phyloP scores from a whole-genome alignment of 2,888 invertebrate genomes.

The Trachelus tabidus region DNA sequence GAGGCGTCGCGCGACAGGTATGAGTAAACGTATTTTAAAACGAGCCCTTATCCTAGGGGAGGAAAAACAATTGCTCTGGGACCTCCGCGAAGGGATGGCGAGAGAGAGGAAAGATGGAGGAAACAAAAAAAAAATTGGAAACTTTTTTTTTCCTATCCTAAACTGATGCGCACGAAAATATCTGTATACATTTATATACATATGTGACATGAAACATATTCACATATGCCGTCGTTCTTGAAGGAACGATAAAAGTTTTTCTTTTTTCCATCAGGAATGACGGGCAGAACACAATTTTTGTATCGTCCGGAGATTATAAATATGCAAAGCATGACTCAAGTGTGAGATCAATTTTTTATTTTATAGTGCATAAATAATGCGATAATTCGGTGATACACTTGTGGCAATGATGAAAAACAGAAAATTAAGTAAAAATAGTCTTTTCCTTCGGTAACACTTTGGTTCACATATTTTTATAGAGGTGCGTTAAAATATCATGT shows the following conservation, averaged over 20 bases:
- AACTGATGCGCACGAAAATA: neutral
- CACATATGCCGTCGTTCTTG: neutral
- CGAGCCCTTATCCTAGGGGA: neutral
- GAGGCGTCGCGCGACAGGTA: neutral
- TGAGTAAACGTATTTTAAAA: conserved; percentile 2
- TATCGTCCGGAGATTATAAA: conserved; percentile 20
- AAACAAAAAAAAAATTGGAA: conserved; percentile 17
- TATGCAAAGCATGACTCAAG: neutral
- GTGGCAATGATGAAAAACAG: no score
- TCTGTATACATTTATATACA: neutral
- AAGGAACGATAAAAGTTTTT: neutral
- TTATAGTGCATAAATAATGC: no score
- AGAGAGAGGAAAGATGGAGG: neutral
- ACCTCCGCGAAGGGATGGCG: conserved; percentile 24
- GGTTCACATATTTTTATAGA: no score
- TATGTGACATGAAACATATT: conserved; percentile 8
- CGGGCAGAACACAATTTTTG: conserved; percentile 10
- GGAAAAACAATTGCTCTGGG: conserved; percentile 43
- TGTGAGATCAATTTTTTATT: no score
- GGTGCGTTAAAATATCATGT: no score
- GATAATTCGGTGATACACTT: no score
- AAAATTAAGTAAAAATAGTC: no score
- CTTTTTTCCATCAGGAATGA: neutral
- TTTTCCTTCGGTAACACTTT: no score
- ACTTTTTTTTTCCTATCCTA: conserved; percentile 4